Percentiles rank a stretch among this genome's conserved stretches.
Conservation (phyloP, 2,888 invertebrate species). For the Drosophila yooni region DNA sequence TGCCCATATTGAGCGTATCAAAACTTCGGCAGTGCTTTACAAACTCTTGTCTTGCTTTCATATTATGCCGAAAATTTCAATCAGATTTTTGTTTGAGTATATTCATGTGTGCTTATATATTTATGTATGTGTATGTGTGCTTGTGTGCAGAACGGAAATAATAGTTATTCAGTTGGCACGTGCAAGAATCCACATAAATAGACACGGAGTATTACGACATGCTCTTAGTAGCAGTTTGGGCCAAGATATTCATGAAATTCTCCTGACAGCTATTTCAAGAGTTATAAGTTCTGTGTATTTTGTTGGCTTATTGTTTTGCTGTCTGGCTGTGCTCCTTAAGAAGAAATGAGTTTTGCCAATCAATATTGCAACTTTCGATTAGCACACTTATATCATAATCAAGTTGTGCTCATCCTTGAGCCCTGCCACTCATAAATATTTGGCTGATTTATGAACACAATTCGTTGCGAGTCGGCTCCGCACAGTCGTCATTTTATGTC, state of each 20-base stretch:
- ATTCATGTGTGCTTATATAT: conserved; percentile 19
- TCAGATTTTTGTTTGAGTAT: conserved; percentile 52
- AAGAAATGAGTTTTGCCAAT: conserved; percentile 44
- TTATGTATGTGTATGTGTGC: conserved; percentile 7
- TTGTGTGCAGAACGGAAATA: conserved; percentile 45
- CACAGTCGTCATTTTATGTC: conserved; percentile 18
- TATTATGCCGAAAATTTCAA: conserved; percentile 55
- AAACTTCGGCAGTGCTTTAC: conserved; percentile 1
- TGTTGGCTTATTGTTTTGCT: conserved; percentile 8
- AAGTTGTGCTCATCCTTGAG: conserved; percentile 40
- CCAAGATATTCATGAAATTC: conserved; percentile 50
- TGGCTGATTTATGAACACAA: conserved; percentile 56
- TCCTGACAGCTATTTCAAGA: conserved; percentile 49
- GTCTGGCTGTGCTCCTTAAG: neutral
- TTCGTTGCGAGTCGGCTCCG: neutral
- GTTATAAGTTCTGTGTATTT: conserved; percentile 8
- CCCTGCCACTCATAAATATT: conserved; percentile 55
- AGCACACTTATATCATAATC: conserved; percentile 67
- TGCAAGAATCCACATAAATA: conserved; percentile 34
- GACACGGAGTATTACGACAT: conserved; percentile 6
- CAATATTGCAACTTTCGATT: conserved; percentile 71
- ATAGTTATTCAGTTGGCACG: conserved; percentile 70
- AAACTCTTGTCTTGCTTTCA: conserved; percentile 19
- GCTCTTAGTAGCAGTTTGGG: conserved; percentile 6
- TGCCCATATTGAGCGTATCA: conserved; percentile 41